These are phyloP conservation scores for Uria lomvia DNA, from an alignment of 2,113 vertebrate species.

Conservation along the genomic window DNA sequence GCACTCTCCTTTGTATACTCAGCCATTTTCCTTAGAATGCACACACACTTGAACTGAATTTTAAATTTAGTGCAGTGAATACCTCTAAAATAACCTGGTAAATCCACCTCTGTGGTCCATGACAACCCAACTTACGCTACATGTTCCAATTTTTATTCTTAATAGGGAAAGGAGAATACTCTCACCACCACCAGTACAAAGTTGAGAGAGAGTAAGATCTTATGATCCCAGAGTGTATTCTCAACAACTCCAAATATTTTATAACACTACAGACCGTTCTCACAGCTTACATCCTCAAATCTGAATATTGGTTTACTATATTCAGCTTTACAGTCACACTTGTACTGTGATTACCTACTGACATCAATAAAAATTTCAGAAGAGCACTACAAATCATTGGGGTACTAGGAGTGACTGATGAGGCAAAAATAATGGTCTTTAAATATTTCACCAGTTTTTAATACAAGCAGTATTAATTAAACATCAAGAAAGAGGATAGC, in stretches of 20 bases:
- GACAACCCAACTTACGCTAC: background rate
- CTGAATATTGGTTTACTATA: background rate
- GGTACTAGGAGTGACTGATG: background rate
- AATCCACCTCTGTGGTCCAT: fast-evolving
- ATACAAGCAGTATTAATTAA: background rate
- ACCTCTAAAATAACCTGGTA: background rate
- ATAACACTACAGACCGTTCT: background rate
- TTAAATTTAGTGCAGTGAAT: background rate
- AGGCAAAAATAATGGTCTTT: background rate
- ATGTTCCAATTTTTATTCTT: background rate
- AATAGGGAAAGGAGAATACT: background rate
- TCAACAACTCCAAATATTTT: background rate
- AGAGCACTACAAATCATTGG: background rate
- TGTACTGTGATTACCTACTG: background rate
- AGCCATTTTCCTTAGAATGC: background rate
- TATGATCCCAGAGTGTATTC: background rate
- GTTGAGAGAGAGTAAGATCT: background rate
- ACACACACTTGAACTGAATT: background rate
- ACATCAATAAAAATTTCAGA: background rate
- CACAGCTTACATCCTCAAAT: background rate
- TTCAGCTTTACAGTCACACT: background rate
- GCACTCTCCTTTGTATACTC: background rate
- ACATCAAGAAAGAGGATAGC: background rate
- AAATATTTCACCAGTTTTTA: background rate
- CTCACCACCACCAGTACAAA: background rate